A percentile compares a stretch with the other conserved stretches of the same genome.
Evolutionary conservation across 2,113 vertebrate species (phyloP).

Genomic region (Grammomys surdaster): DNA sequence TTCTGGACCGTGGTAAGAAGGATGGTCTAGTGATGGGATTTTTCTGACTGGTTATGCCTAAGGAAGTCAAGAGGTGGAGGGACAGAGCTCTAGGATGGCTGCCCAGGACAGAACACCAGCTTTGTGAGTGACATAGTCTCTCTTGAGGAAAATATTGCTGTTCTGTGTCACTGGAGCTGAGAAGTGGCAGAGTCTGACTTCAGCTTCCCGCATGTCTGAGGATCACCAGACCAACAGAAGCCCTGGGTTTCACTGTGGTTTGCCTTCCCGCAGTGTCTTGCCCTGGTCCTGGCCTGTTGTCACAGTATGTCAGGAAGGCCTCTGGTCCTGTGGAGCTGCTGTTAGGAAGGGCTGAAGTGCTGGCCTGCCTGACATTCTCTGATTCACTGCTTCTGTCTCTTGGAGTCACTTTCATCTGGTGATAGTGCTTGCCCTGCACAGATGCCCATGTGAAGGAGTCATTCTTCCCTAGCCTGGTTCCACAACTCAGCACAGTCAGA

Average conservation of each 20-base stretch:
- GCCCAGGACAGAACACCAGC: not conserved
- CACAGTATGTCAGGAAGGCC: not conserved
- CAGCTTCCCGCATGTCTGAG: too few relatives aligned
- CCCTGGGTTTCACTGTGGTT: not conserved
- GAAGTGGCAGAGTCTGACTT: not conserved
- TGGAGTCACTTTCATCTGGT: slow-evolving; percentile 36
- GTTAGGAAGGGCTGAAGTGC: not conserved
- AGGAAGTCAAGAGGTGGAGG: not conserved
- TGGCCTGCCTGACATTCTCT: not conserved
- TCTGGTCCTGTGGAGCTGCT: not conserved
- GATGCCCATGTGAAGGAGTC: not conserved
- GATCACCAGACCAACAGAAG: not conserved
- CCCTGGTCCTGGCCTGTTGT: not conserved
- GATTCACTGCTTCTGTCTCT: too few relatives aligned
- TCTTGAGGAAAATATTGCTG: not conserved
- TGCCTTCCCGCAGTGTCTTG: rapidly evolving
- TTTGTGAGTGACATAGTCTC: not conserved
- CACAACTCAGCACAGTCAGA: not conserved
- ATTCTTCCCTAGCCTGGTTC: slow-evolving; percentile 18
- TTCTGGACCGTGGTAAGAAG: not conserved
- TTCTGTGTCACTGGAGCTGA: not conserved
- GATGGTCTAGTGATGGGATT: not conserved
- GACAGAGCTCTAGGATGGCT: not conserved
- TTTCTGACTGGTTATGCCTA: too few relatives aligned
- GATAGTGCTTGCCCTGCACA: not conserved